A percentile compares a stretch with the other conserved stretches of the same genome.
phyloP scores from a whole-genome alignment of 2,113 vertebrate species.

The Proterorhinus semilunaris region DNA sequence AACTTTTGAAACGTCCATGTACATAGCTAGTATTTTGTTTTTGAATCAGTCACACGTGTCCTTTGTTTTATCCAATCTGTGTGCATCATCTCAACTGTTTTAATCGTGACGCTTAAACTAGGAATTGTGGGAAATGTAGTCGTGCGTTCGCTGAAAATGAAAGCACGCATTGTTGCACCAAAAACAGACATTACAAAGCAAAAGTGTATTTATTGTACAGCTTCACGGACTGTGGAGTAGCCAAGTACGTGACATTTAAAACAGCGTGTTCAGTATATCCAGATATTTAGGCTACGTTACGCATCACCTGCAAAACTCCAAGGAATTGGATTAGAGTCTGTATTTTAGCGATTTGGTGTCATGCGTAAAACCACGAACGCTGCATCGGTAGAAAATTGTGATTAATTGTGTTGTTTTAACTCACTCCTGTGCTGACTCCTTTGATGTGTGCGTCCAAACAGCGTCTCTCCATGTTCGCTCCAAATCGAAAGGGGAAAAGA shows the following conservation, averaged over 20 bases:
- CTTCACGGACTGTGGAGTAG: too few relatives aligned
- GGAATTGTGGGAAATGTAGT: conserved; percentile 56
- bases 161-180: neutral
- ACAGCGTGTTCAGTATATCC: neutral
- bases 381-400: neutral
- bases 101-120: neutral
- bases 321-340: neutral
- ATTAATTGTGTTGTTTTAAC: conserved; percentile 8
- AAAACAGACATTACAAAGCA: neutral
- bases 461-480: conserved; percentile 59
- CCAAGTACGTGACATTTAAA: neutral
- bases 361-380: accelerated
- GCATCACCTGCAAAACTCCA: conserved; percentile 17
- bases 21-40: neutral
- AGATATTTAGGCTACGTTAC: neutral
- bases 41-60: too few relatives aligned
- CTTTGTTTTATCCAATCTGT: too few relatives aligned
- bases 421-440: conserved; percentile 79
- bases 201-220: too few relatives aligned
- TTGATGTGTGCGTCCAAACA: conserved; percentile 38
- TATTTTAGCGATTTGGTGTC: neutral
- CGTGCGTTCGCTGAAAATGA: neutral
- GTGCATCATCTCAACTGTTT: neutral
- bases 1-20: neutral
- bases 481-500: conserved; percentile 33